Percentiles rank a stretch among this genome's conserved stretches.
phyloP scores from a whole-genome alignment of 92 coral and sea anemone species.

The Palythoa caribaeorum region DNA sequence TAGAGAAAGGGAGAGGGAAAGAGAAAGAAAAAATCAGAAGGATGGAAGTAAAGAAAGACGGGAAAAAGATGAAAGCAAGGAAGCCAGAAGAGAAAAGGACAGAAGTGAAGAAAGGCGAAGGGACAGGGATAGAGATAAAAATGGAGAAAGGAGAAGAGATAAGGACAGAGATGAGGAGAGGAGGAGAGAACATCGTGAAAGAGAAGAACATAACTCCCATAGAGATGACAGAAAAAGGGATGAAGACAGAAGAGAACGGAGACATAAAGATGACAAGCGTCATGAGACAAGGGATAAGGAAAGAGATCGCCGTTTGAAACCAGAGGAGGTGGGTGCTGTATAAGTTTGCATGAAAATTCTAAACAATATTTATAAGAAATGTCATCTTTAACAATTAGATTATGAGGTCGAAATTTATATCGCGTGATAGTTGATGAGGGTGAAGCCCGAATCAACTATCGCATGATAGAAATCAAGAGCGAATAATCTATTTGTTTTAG shows the following conservation, averaged over 20 bases:
- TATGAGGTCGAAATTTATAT: too few species aligned
- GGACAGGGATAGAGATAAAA: slow-evolving; percentile 48
- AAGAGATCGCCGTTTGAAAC: slow-evolving; percentile 18
- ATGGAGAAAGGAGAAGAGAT: slow-evolving; percentile 45
- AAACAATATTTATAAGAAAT: background rate
- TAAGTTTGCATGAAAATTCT: background rate
- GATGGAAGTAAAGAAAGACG: slow-evolving; percentile 31
- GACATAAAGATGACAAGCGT: slow-evolving; percentile 42
- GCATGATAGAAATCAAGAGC: too few species aligned
- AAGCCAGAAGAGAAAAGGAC: slow-evolving; percentile 60
- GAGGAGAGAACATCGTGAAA: slow-evolving; percentile 2
- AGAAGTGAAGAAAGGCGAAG: slow-evolving; percentile 56
- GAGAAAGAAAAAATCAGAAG: slow-evolving; percentile 35
- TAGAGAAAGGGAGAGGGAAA: slow-evolving; percentile 38
- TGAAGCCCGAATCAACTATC: too few species aligned
- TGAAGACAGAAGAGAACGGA: slow-evolving; percentile 40
- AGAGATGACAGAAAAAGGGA: slow-evolving; percentile 47
- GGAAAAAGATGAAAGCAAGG: slow-evolving; percentile 47
- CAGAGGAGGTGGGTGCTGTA: background rate
- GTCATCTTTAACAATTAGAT: too few species aligned
- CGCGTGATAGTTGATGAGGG: too few species aligned
- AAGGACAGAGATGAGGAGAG: slow-evolving; percentile 24
- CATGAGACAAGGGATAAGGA: slow-evolving; percentile 46
- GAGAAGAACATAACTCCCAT: background rate
- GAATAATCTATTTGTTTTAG: too few species aligned